Conservation (phyloP, 2,888 invertebrate species). For the Dascillus cervinus region DNA sequence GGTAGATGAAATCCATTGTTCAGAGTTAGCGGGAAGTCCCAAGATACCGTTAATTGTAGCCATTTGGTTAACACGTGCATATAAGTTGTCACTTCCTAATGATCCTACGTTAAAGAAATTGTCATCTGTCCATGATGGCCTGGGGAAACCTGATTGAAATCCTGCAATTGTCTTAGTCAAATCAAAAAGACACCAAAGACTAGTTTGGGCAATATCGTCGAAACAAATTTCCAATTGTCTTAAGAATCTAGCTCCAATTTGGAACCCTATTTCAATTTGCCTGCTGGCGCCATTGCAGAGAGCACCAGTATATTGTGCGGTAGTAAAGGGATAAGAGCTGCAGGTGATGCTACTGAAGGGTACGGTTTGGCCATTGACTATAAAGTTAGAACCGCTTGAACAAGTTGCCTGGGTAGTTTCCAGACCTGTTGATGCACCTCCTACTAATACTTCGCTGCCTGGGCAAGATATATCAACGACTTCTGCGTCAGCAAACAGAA, state of each 20-base stretch:
- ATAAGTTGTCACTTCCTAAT: slow-evolving; percentile 28
- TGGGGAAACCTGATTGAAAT: slow-evolving; percentile 43
- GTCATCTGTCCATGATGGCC: slow-evolving; percentile 47
- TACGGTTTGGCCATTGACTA: slow-evolving; percentile 12
- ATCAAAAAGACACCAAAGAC: slow-evolving; percentile 47
- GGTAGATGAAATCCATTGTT: slow-evolving; percentile 42
- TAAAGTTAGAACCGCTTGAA: slow-evolving; percentile 18
- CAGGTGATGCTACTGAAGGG: slow-evolving; percentile 43
- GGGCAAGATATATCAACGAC: slow-evolving; percentile 20
- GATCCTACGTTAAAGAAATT: slow-evolving; percentile 42
- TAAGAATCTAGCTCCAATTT: slow-evolving; percentile 43
- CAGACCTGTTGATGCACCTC: slow-evolving; percentile 5
- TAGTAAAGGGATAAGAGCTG: slow-evolving; percentile 36
- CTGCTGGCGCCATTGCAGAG: slow-evolving; percentile 41
- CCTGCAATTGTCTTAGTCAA: slow-evolving; percentile 44
- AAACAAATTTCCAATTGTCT: slow-evolving; percentile 49
- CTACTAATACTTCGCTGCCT: slow-evolving; percentile 14
- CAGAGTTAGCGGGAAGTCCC: slow-evolving; percentile 23
- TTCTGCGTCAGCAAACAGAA: slow-evolving; percentile 16
- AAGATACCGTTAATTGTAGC: slow-evolving; percentile 29
- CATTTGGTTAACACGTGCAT: slow-evolving; percentile 28
- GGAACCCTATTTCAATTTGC: slow-evolving; percentile 46
- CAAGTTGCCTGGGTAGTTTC: slow-evolving; percentile 16
- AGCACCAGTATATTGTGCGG: slow-evolving; percentile 39
- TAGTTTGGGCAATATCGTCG: slow-evolving; percentile 43